Evolutionary conservation across 2,797 vertebrate genomes (phyloP).

Genomic region (Acanthornis magna): DNA sequence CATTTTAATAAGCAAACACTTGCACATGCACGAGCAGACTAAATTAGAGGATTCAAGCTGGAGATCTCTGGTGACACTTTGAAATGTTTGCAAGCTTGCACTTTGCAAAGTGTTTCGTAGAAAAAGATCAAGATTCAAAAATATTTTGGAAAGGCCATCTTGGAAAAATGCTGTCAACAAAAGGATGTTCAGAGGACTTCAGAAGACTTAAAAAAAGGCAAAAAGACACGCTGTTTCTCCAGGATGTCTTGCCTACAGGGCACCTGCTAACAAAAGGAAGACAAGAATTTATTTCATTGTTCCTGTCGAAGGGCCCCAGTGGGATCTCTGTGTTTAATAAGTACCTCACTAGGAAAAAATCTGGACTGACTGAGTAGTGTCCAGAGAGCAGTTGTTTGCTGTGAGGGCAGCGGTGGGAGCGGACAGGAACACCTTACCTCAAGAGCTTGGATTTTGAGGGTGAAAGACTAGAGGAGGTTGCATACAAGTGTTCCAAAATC

Average conservation of each 20-base stretch:
- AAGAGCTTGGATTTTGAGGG: not conserved
- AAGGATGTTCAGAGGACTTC: not conserved
- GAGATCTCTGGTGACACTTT: not conserved
- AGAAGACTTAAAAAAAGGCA: not conserved
- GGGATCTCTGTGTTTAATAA: conserved; percentile 13
- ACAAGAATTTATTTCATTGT: not conserved
- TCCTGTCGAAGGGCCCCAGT: not conserved
- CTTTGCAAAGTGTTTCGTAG: not conserved
- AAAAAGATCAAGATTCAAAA: not conserved
- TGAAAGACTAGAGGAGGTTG: not conserved
- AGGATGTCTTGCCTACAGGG: not conserved
- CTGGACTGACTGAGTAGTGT: not conserved
- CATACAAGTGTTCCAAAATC: not conserved
- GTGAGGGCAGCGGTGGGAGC: not conserved
- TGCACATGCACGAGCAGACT: not conserved
- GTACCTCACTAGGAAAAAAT: conserved; percentile 32
- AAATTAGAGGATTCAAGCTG: not conserved
- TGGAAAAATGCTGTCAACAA: not conserved
- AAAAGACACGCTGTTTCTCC: not conserved
- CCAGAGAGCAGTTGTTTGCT: not conserved
- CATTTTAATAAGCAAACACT: not conserved
- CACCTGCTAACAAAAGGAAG: conserved; percentile 4
- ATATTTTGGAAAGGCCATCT: not conserved
- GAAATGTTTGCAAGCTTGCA: not conserved
- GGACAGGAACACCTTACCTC: conserved; percentile 11